phyloP scores from a whole-genome alignment of 2,113 vertebrate species.

The Panurus biarmicus region DNA sequence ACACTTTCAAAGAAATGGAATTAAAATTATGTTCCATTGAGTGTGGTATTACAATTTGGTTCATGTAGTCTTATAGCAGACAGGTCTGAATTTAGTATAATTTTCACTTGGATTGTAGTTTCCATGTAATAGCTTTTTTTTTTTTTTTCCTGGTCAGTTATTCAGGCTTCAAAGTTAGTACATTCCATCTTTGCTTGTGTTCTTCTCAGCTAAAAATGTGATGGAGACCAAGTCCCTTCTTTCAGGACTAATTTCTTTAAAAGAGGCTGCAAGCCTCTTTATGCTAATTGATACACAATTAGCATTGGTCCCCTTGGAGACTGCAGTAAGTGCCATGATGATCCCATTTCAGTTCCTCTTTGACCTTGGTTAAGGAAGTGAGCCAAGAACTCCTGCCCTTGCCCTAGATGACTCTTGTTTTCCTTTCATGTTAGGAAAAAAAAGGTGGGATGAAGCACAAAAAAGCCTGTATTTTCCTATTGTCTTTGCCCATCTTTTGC shows the following conservation, averaged over 20 bases:
- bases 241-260: not conserved
- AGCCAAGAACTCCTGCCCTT: not conserved
- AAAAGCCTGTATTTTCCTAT: accelerated
- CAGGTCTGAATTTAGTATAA: not conserved
- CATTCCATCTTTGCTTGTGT: not conserved
- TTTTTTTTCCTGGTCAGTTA: not conserved
- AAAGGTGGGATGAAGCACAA: not conserved
- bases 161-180: not conserved
- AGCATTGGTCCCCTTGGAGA: not conserved
- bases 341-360: not conserved
- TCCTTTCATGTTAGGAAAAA: not conserved
- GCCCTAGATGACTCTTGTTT: not conserved
- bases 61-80: not conserved
- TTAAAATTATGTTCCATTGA: not conserved
- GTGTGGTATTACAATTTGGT: not conserved
- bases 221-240: not conserved
- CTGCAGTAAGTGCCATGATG: not conserved
- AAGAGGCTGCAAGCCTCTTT: not conserved
- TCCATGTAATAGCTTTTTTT: not conserved
- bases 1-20: not conserved
- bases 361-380: not conserved
- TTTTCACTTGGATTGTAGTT: not conserved
- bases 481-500: not conserved
- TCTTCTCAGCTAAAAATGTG: not conserved
- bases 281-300: not conserved